Evolutionary conservation across 2,113 vertebrate species (phyloP).

Genomic region (Porphyrio hochstetteri): DNA sequence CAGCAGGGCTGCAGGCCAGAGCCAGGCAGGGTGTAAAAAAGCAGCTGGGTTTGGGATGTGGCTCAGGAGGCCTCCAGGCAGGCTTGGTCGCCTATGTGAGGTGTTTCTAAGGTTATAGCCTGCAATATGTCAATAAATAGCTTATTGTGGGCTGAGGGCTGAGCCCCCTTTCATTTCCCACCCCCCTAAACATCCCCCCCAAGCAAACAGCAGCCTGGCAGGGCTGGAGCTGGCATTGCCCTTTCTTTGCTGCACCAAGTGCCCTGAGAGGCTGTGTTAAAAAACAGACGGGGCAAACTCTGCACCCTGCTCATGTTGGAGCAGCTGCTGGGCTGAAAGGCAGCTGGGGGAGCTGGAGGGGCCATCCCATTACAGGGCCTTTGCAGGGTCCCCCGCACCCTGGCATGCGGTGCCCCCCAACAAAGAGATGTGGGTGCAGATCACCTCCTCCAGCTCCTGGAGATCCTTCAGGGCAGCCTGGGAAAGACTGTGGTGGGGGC

Average conservation of each 20-base stretch:
- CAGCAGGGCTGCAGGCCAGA: fast-evolving
- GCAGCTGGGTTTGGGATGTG: fast-evolving
- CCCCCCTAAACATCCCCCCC: too few relatives aligned
- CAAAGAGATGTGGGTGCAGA: fast-evolving
- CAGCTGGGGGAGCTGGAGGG: neutral
- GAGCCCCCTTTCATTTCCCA: too few relatives aligned
- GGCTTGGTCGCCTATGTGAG: fast-evolving
- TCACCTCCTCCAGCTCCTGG: fast-evolving
- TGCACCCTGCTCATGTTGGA: fast-evolving
- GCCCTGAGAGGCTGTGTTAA: neutral
- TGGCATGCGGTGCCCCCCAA: fast-evolving
- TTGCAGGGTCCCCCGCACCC: fast-evolving
- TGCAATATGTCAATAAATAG: too few relatives aligned
- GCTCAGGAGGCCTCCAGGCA: too few relatives aligned
- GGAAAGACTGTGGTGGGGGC: neutral
- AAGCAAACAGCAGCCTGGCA: too few relatives aligned
- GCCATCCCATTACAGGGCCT: neutral
- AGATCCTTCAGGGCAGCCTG: neutral
- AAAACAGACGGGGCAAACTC: neutral
- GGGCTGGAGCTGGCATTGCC: too few relatives aligned
- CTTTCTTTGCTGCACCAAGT: neutral
- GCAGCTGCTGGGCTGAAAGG: neutral
- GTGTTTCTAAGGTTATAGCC: fast-evolving
- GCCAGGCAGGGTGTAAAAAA: neutral
- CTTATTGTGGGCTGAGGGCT: too few relatives aligned